phyloP scores from a whole-genome alignment of 2,888 invertebrate genomes.

The Acronicta leporina region DNA sequence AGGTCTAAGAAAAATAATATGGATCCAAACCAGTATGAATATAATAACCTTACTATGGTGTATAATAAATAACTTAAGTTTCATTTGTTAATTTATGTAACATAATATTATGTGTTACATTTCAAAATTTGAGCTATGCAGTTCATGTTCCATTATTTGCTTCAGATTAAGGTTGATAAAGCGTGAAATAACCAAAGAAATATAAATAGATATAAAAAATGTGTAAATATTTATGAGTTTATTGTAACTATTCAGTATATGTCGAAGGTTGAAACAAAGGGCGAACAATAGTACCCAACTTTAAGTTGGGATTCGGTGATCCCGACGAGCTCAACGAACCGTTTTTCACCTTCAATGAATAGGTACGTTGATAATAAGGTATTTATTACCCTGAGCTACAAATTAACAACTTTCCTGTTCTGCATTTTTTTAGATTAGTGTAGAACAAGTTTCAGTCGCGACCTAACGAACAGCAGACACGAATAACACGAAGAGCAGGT shows the following conservation, averaged over 20 bases:
- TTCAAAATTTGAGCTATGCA: too few relatives aligned
- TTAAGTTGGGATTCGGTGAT: conserved; percentile 24
- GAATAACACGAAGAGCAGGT: background rate
- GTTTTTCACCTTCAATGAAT: conserved; percentile 40
- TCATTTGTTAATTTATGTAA: too few relatives aligned
- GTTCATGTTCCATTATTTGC: too few relatives aligned
- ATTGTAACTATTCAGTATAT: conserved; percentile 21
- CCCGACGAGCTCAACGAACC: conserved; percentile 25
- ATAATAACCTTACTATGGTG: too few relatives aligned
- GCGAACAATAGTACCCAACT: conserved; percentile 20
- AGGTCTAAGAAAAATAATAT: too few relatives aligned
- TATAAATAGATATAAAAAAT: conserved; percentile 14
- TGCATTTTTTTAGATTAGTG: background rate
- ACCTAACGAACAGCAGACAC: too few relatives aligned
- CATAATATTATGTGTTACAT: too few relatives aligned
- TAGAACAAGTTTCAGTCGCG: too few relatives aligned
- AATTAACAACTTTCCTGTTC: background rate
- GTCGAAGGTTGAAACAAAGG: conserved; percentile 15
- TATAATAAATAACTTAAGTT: too few relatives aligned
- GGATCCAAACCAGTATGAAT: too few relatives aligned
- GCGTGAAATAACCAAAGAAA: background rate
- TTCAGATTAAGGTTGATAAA: background rate
- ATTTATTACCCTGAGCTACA: conserved; percentile 23
- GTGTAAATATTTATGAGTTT: conserved; percentile 22
- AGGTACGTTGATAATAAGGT: conserved; percentile 32